A percentile compares a stretch with the other conserved stretches of the same genome.
phyloP scores from a whole-genome alignment of 2,888 invertebrate genomes.

The Hydrotaea diabolus region DNA sequence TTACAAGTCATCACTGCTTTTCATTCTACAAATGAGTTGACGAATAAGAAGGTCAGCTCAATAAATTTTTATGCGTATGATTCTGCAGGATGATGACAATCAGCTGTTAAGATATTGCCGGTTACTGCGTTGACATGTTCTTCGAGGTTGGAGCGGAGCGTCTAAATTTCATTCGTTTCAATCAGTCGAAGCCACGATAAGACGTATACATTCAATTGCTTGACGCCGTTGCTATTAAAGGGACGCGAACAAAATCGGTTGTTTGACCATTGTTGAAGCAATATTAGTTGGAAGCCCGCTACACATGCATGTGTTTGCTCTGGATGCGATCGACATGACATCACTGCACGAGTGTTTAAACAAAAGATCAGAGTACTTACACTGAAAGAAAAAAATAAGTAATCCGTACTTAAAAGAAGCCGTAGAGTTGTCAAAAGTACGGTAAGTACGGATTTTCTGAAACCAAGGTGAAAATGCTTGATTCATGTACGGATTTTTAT shows the following conservation, averaged over 20 bases:
- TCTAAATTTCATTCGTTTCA: background rate
- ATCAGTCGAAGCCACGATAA: constrained; percentile 22
- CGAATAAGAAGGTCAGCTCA: constrained; percentile 57
- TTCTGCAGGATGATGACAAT: constrained; percentile 52
- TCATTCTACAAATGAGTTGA: constrained; percentile 49
- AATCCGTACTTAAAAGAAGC: no score
- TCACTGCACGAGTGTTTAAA: no score
- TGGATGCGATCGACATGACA: no score
- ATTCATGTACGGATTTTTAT: no score
- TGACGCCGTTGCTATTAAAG: constrained; percentile 7
- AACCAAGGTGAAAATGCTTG: no score
- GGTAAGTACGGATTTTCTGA: no score
- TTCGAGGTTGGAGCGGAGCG: constrained; percentile 2
- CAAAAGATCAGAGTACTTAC: no score
- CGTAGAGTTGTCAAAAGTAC: no score
- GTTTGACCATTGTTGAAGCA: no score
- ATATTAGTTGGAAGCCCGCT: no score
- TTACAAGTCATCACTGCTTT: constrained; percentile 50
- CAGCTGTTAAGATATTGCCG: constrained; percentile 42
- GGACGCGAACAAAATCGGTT: background rate
- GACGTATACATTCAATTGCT: constrained; percentile 21
- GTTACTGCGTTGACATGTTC: constrained; percentile 35
- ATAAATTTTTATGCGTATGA: constrained; percentile 56
- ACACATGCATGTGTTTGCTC: no score
- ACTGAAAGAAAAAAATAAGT: no score